A percentile compares a stretch with the other conserved stretches of the same genome.
phyloP scores from a whole-genome alignment of 2,888 invertebrate genomes.

The Andrena marginata region DNA sequence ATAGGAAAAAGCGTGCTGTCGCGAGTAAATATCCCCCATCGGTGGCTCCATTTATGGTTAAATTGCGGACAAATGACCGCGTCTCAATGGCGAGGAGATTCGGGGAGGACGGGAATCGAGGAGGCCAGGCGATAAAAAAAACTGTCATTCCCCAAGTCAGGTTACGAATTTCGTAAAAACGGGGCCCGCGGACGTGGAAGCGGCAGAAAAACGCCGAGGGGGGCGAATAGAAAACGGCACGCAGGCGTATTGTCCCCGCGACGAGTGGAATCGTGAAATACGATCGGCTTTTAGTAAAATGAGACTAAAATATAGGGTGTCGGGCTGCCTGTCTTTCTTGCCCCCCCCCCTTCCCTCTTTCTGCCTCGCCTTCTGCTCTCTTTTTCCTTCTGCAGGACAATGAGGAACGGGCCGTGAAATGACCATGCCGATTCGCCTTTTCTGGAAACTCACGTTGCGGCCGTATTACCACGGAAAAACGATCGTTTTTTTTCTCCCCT shows the following conservation, averaged over 20 bases:
- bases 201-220: constrained; percentile 41
- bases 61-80: constrained; percentile 83
- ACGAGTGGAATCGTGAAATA: constrained; percentile 81
- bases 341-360: constrained; percentile 20
- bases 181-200: constrained; percentile 19
- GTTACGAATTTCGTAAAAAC: constrained; percentile 66
- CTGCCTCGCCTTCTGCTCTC: constrained; percentile 27
- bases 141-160: constrained; percentile 66
- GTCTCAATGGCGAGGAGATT: constrained; percentile 62
- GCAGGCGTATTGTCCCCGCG: constrained; percentile 73
- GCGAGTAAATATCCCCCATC: constrained; percentile 70
- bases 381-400: constrained; percentile 59
- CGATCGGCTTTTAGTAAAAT: constrained; percentile 84
- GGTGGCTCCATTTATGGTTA: constrained; percentile 78
- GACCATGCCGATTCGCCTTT: constrained; percentile 74
- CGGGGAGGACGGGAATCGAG: constrained; percentile 46
- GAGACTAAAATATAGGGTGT: constrained; percentile 83
- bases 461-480: constrained; percentile 53
- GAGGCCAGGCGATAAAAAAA: constrained; percentile 45
- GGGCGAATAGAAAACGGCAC: constrained; percentile 68
- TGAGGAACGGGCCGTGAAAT: constrained; percentile 75
- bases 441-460: constrained; percentile 56
- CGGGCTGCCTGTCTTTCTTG: constrained; percentile 46
- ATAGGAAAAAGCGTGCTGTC: constrained; percentile 53
- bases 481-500: constrained; percentile 39